phyloP scores from a whole-genome alignment of 2,113 vertebrate genomes.

The Myanophis thanlyinensis region DNA sequence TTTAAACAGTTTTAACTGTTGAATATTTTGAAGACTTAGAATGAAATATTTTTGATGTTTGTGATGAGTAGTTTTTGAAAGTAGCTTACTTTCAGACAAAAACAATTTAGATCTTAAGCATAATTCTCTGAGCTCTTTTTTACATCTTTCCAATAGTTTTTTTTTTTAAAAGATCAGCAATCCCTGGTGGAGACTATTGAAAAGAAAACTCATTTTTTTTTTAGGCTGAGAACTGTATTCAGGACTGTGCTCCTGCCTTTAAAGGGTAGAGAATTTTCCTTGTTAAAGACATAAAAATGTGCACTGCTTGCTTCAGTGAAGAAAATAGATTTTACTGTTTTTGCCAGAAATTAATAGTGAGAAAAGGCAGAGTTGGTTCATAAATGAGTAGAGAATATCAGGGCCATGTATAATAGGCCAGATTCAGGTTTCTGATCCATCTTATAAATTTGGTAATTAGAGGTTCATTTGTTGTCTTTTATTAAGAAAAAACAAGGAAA shows the following conservation, averaged over 20 bases:
- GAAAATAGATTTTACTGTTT: not conserved
- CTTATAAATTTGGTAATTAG: not conserved
- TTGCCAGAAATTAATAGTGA: not conserved
- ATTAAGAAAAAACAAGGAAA: not conserved
- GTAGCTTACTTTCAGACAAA: not conserved
- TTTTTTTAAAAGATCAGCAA: not conserved
- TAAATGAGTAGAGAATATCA: not conserved
- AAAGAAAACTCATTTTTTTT: not conserved
- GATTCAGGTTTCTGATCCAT: not conserved
- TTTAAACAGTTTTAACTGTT: not conserved
- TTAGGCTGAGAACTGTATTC: not conserved
- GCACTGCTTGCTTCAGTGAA: not conserved
- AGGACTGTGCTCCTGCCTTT: not conserved
- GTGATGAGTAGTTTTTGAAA: not conserved
- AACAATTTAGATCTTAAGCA: not conserved
- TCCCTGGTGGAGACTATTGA: not conserved
- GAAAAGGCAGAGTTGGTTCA: not conserved
- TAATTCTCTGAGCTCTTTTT: not conserved
- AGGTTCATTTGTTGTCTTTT: not conserved
- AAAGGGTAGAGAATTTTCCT: not conserved
- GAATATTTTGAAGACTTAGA: not conserved
- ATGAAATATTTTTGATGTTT: not conserved
- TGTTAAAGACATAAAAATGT: not conserved
- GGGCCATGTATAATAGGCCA: not conserved
- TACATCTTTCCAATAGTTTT: not conserved